phyloP scores from a whole-genome alignment of 2,888 invertebrate species.

The Xanthia icteritia region DNA sequence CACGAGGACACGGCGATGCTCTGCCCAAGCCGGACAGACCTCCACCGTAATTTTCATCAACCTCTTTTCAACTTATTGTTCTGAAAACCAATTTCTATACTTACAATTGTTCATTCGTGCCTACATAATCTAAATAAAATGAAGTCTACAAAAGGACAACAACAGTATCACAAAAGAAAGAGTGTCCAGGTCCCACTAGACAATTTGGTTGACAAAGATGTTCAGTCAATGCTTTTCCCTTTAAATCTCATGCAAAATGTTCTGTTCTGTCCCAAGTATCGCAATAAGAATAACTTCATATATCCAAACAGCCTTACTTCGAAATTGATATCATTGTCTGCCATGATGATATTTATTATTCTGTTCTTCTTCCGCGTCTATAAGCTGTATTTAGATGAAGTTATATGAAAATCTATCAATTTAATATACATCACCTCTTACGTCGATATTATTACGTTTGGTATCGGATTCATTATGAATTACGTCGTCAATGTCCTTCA shows the following conservation, averaged over 20 bases:
- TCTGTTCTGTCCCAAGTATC: not conserved
- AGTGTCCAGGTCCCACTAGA: not conserved
- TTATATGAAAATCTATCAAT: not conserved
- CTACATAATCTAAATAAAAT: not conserved
- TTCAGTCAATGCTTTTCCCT: not conserved
- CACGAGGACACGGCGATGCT: no score
- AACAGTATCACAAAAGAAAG: not conserved
- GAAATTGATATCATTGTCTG: not conserved
- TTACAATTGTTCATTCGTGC: not conserved
- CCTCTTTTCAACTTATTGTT: not conserved
- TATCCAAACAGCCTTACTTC: not conserved
- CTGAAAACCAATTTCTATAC: not conserved
- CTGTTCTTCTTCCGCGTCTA: no score
- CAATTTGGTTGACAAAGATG: not conserved
- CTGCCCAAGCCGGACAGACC: no score
- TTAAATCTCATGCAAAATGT: not conserved
- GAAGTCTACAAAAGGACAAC: not conserved
- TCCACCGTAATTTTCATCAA: no score
- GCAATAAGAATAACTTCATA: not conserved
- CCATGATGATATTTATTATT: not conserved
- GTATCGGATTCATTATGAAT: not conserved
- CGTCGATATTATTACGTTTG: not conserved
- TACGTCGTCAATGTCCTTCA: not conserved
- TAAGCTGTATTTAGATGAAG: not conserved
- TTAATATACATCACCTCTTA: not conserved